Conservation (phyloP, 1,140 invertebrate species). For the Limonius californicus region DNA sequence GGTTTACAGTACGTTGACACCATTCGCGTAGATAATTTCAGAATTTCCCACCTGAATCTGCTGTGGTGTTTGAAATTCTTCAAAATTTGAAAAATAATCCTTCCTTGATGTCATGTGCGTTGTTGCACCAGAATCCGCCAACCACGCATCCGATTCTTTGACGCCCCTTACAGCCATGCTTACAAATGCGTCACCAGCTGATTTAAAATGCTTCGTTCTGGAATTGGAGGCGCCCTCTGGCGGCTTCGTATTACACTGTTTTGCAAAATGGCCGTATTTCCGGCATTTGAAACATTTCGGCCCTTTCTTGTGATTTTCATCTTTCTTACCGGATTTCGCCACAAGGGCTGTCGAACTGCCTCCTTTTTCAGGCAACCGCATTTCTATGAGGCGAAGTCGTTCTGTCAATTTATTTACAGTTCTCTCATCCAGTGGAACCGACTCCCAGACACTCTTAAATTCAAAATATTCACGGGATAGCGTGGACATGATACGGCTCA, state of each 20-base stretch:
- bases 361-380: slow-evolving; percentile 4
- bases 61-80: slow-evolving; percentile 19
- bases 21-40: slow-evolving; percentile 24
- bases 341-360: neutral
- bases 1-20: slow-evolving; percentile 33
- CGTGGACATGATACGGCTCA: no score
- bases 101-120: slow-evolving; percentile 30
- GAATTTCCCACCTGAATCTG: slow-evolving; percentile 30
- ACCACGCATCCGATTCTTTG: slow-evolving; percentile 18
- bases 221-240: neutral
- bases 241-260: neutral
- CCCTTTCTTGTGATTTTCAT: neutral
- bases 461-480: neutral
- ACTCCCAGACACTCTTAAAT: neutral
- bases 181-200: neutral
- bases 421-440: slow-evolving; percentile 9
- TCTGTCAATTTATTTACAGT: slow-evolving; percentile 20
- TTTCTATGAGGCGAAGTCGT: slow-evolving; percentile 18
- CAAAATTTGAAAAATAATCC: slow-evolving; percentile 26
- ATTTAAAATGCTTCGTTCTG: neutral
- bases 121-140: slow-evolving; percentile 33
- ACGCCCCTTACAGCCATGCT: no score
- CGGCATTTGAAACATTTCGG: neutral
- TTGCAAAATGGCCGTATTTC: neutral
- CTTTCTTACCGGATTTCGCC: no score